Evolutionary conservation across 2,113 vertebrate genomes (phyloP).

Genomic region (Daphoenositta chrysoptera): DNA sequence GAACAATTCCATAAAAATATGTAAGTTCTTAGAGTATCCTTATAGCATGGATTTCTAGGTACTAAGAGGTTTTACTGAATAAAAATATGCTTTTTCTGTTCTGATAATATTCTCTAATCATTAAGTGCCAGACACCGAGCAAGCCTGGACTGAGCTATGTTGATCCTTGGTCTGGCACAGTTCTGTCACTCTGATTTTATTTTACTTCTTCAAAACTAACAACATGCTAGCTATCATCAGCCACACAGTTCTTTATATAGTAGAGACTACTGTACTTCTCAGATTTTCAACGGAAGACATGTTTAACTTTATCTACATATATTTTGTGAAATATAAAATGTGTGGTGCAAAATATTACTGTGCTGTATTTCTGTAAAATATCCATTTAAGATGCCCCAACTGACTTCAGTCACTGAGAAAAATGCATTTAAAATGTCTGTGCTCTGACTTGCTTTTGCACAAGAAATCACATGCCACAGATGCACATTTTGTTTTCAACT

Average conservation of each 20-base stretch:
- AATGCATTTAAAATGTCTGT: background rate
- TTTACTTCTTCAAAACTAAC: background rate
- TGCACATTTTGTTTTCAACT: constrained; percentile 32
- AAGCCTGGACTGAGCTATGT: background rate
- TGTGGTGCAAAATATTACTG: background rate
- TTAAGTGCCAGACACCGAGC: background rate
- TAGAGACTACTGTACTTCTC: background rate
- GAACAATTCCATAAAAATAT: background rate
- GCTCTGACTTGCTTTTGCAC: constrained; percentile 2
- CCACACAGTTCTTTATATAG: background rate
- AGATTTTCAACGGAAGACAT: background rate
- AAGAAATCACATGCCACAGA: constrained; percentile 19
- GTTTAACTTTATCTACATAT: background rate
- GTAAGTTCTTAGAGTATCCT: background rate
- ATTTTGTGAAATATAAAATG: background rate
- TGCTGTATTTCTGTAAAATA: background rate
- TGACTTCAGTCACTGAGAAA: background rate
- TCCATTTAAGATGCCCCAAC: background rate
- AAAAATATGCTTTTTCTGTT: background rate
- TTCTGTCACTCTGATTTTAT: background rate
- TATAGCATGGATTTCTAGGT: background rate
- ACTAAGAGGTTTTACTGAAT: background rate
- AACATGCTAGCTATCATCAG: background rate
- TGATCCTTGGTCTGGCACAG: background rate
- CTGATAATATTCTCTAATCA: background rate